Percentiles rank a stretch among this genome's conserved stretches.
Conservation (phyloP, 2,797 vertebrate genomes). For the Danio jaintianensis region DNA sequence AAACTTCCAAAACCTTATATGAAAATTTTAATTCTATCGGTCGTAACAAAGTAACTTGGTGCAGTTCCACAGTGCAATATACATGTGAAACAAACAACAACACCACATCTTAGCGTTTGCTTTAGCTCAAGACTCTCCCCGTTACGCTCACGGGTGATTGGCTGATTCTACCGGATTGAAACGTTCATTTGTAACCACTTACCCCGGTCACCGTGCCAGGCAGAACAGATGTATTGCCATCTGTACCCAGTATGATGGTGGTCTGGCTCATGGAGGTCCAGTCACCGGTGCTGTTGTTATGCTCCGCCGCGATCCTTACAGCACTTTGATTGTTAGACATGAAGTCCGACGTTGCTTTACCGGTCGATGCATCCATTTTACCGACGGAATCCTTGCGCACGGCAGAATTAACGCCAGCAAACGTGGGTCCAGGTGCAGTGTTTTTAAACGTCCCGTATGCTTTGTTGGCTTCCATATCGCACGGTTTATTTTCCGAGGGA, state of each 20-base stretch:
- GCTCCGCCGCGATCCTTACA: conserved; percentile 83
- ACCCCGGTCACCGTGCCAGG: conserved; percentile 83
- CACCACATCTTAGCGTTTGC: conserved; percentile 12
- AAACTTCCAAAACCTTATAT: no score
- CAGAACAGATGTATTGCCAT: conserved; percentile 93
- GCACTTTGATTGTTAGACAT: conserved; percentile 70
- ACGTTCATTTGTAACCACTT: conserved; percentile 73
- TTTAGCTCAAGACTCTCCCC: conserved; percentile 25
- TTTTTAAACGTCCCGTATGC: conserved; percentile 88
- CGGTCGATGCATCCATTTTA: conserved; percentile 66
- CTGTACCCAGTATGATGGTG: conserved; percentile 92
- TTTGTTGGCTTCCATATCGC: conserved; percentile 81
- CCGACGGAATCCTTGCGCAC: conserved; percentile 79
- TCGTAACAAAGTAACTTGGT: background rate
- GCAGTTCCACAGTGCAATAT: background rate
- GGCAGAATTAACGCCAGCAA: conserved; percentile 73
- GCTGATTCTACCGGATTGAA: conserved; percentile 45
- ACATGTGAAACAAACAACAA: background rate
- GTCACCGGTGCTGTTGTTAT: conserved; percentile 84
- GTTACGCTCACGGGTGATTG: conserved; percentile 38
- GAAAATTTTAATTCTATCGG: background rate
- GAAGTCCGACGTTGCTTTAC: conserved; percentile 80
- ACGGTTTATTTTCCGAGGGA: conserved; percentile 78
- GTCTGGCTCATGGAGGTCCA: conserved; percentile 94
- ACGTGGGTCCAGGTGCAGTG: conserved; percentile 71